Evolutionary conservation across 2,888 invertebrate genomes (phyloP).

Genomic region (Euplexia lucipara): DNA sequence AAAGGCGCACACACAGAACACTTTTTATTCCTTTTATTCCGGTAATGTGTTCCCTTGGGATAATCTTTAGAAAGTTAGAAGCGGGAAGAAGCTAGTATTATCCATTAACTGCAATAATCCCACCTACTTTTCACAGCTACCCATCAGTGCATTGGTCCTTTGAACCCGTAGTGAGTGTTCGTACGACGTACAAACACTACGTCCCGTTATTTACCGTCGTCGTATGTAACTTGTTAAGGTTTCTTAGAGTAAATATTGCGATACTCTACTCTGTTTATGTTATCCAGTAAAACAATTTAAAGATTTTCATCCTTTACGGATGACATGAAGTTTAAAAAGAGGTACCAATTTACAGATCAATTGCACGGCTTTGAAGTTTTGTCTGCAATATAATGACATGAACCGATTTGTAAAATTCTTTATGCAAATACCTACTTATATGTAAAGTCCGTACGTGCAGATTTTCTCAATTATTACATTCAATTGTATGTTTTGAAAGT

Average conservation of each 20-base stretch:
- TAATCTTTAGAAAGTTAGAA: no score
- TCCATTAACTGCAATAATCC: constrained; percentile 1
- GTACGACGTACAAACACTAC: constrained; percentile 34
- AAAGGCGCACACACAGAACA: no score
- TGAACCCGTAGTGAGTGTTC: constrained; percentile 42
- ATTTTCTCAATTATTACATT: background rate
- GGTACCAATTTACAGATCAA: background rate
- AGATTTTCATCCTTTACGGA: constrained; percentile 24
- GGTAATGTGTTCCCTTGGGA: no score
- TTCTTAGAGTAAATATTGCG: constrained; percentile 52
- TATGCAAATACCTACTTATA: constrained; percentile 24
- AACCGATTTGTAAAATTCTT: constrained; percentile 11
- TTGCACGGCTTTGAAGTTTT: background rate
- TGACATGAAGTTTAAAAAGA: constrained; percentile 9
- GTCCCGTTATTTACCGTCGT: constrained; percentile 77
- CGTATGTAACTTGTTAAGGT: constrained; percentile 68
- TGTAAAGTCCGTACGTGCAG: constrained; percentile 6
- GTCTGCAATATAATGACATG: constrained; percentile 3
- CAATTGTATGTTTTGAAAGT: background rate
- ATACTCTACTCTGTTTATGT: constrained; percentile 21
- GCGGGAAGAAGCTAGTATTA: no score
- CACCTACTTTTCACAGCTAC: background rate
- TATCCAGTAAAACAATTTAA: background rate
- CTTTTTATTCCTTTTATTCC: no score
- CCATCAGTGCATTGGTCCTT: constrained; percentile 42